Base-by-base conservation (phyloP, 2,888 invertebrate genomes). In the Athripsodes cinereus region DNA sequence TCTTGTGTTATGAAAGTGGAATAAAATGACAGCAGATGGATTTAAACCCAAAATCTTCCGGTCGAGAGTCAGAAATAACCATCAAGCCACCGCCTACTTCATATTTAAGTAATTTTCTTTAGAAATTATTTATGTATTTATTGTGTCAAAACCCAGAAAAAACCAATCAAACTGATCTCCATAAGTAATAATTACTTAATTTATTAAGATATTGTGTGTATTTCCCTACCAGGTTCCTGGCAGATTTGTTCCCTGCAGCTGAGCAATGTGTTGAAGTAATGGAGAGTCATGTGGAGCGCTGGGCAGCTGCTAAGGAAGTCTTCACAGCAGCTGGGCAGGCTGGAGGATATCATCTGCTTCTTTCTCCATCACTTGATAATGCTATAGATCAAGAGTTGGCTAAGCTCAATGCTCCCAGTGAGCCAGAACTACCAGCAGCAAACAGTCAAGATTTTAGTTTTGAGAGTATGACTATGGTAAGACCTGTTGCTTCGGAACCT, bases 161-260 rank as follows among this genome's bases (percentile, higher is more conserved):
- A n/a, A n/a, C n/a, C n/a, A n/a, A n/a, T n/a, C n/a, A n/a, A n/a
- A n/a, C n/a, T n/a, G n/a, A n/a, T n/a, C n/a, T n/a, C n/a, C n/a
- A n/a, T n/a, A n/a, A n/a, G n/a, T n/a, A n/a, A n/a, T n/a, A n/a
- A n/a, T n/a, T n/a, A n/a, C n/a, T n/a, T n/a, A n/a, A n/a, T n/a
- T n/a, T n/a, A n/a, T n/a, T n/a, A 26, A 6, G 26, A 6, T 26
- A 26, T 26, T 26, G 26, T 26, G 26, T 26, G 3, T 26, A n/a
- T n/a, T n/a, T n/a, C n/a, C n/a, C n/a, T n/a, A n/a, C n/a, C 66
- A 85, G 85, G 3, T 73, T 79, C 56, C 66, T 86, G 53, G 74
- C 76, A 2, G 69, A 66, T 50, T 72, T 86, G 20, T 74, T 86
- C 65, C 82, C 84, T 0, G 72, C 72, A 60, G 74, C 77, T 1